A percentile compares a stretch with the other conserved stretches of the same genome.
These are phyloP conservation scores for Malachius bipustulatus DNA, from an alignment of 2,888 invertebrate species.

Conservation along the genomic window DNA sequence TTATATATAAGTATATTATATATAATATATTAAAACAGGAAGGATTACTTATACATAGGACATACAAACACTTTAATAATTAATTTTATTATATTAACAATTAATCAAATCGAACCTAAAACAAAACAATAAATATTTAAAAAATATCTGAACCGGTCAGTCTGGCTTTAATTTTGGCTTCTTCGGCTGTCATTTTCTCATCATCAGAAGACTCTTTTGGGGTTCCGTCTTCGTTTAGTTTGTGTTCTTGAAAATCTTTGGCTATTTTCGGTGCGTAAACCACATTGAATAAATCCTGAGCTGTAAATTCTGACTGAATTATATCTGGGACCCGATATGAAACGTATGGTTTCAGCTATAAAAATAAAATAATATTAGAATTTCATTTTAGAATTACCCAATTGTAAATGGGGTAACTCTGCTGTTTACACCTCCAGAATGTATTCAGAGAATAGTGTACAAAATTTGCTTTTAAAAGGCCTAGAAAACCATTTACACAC, in stretches of 20 bases:
- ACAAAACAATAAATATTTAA: slow-evolving; percentile 20
- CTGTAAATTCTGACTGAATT: slow-evolving; percentile 67
- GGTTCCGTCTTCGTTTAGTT: slow-evolving; percentile 56
- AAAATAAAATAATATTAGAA: too few species aligned
- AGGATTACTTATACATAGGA: too few species aligned
- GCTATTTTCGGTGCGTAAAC: slow-evolving; percentile 70
- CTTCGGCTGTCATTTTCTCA: slow-evolving; percentile 58
- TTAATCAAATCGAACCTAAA: neutral
- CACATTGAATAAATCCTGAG: slow-evolving; percentile 69
- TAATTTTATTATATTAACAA: too few species aligned
- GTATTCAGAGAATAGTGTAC: too few species aligned
- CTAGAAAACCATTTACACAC: too few species aligned
- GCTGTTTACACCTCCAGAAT: too few species aligned
- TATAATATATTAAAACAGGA: too few species aligned
- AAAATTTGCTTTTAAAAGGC: too few species aligned
- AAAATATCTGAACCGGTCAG: slow-evolving; percentile 78
- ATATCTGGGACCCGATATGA: slow-evolving; percentile 72
- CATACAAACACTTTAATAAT: too few species aligned
- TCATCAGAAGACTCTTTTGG: slow-evolving; percentile 59
- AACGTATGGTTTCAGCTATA: slow-evolving; percentile 82
- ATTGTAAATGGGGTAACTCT: too few species aligned
- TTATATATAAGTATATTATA: too few species aligned
- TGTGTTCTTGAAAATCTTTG: slow-evolving; percentile 57
- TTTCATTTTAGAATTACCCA: too few species aligned
- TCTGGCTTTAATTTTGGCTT: slow-evolving; percentile 57